Evolutionary conservation across 2,113 vertebrate genomes (phyloP), one percentile per base, ranked within the genome.

Genomic region (human (Homo sapiens)): DNA sequence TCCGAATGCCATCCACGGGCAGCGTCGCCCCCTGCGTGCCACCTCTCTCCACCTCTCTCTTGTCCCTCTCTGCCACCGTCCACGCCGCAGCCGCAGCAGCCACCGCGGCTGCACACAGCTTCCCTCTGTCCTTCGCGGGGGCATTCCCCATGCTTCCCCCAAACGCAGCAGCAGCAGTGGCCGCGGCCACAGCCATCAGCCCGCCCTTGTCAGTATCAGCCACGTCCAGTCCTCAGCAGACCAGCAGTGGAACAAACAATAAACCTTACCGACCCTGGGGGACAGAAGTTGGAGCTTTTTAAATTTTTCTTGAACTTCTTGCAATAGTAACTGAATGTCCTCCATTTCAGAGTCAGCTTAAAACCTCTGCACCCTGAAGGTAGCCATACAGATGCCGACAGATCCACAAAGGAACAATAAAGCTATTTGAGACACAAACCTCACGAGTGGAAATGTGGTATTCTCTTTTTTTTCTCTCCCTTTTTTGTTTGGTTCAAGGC

Each of bases 231-330:
- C 98, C 99, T 22, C 99, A 98, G 98, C 99, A 99, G 97, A 97
- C 98, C 0, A 97, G 98, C 95, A 75, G 94, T 6, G 98, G 98
- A 13, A 98, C 98, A 86, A 98, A 87, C 97, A 97, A 98, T 66
- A 99, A 99, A 98, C 99, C 99, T 0, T 99, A 99, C 98, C 98
- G 99, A 14, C 99, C 99, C 1, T 99, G 99, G 99, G 99, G 99
- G 45, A 99, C 99, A 12, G 99, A 99, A 98, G 99, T 99, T 23
- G 99, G 99, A 92, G 99, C 99, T 2, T 99, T 99, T 94, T 99
- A 98, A 99, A 79, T 61, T 86, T 45, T 78, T 82, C 5, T 32
- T 23, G 92, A 97, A 97, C 92, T 92, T n/a, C 73, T 87, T 55
- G 82, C 85, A 45, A 23, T 89, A 25, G 35, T 2, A 16, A 40